Conservation (phyloP, 2,797 vertebrate genomes). For the Echiichthys vipera region DNA sequence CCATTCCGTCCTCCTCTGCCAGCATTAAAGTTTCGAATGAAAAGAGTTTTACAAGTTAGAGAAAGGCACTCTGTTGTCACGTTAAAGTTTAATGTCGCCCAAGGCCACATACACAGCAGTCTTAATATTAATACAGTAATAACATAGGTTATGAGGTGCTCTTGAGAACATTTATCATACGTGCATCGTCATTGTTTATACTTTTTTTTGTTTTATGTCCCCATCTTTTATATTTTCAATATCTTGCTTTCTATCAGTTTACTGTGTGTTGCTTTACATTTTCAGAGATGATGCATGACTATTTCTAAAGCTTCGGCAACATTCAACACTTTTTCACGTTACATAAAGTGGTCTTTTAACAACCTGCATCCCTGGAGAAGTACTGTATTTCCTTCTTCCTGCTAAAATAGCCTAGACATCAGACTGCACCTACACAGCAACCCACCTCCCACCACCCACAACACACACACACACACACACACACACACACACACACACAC, state of each 20-base stretch:
- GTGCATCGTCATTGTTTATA: slow-evolving; percentile 17
- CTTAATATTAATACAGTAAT: slow-evolving; percentile 73
- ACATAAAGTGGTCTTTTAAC: slow-evolving; percentile 48
- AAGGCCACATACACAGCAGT: slow-evolving; percentile 47
- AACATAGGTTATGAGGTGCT: slow-evolving; percentile 65
- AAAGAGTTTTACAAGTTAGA: slow-evolving; percentile 27
- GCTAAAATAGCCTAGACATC: slow-evolving; percentile 43
- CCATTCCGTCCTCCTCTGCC: slow-evolving; percentile 2
- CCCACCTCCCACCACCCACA: slow-evolving; percentile 24
- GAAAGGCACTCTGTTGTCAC: slow-evolving; percentile 50
- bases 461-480: slow-evolving; percentile 20
- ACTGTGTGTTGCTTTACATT: slow-evolving; percentile 3
- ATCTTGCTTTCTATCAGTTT: not conserved
- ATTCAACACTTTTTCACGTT: slow-evolving; percentile 16
- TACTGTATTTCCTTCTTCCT: slow-evolving; percentile 56
- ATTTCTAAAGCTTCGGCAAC: slow-evolving; percentile 11
- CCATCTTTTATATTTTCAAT: not conserved
- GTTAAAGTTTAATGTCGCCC: slow-evolving; percentile 71
- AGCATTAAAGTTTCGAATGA: slow-evolving; percentile 22
- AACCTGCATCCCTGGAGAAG: slow-evolving; percentile 41
- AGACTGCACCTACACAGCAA: slow-evolving; percentile 48
- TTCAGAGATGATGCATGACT: slow-evolving; percentile 13
- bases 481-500: slow-evolving; percentile 15
- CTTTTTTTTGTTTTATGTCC: slow-evolving; percentile 14
- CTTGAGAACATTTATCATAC: slow-evolving; percentile 57